Conservation (phyloP, 2,888 invertebrate genomes). For the Escarpia spicata region DNA sequence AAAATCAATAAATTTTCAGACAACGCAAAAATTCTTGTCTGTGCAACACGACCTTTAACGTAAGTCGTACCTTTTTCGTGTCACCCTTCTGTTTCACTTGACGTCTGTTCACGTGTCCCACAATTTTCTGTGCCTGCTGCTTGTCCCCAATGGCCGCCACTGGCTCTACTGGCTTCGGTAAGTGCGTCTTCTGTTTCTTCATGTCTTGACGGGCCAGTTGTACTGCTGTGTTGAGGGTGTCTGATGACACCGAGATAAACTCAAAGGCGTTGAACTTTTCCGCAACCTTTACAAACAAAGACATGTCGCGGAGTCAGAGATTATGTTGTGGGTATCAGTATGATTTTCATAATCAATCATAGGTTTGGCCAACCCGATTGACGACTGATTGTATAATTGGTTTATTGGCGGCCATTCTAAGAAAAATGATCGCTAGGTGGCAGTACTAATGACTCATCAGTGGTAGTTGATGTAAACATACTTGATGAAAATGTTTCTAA, state of each 20-base stretch:
- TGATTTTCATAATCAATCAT: too few species aligned
- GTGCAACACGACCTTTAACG: not conserved
- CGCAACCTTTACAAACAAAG: constrained; percentile 12
- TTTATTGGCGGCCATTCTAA: too few species aligned
- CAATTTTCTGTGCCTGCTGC: not conserved
- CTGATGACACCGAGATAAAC: not conserved
- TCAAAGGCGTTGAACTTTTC: constrained; percentile 5
- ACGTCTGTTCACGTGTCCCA: not conserved
- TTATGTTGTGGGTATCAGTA: too few species aligned
- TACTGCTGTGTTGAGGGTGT: not conserved
- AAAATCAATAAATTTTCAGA: too few species aligned
- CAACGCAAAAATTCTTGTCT: too few species aligned
- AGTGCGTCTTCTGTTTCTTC: not conserved
- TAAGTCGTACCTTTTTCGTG: not conserved
- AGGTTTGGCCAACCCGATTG: too few species aligned
- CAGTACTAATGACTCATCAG: too few species aligned
- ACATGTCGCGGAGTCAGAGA: not conserved
- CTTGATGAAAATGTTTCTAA: too few species aligned
- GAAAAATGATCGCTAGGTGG: too few species aligned
- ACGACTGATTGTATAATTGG: too few species aligned
- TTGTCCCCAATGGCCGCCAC: not conserved
- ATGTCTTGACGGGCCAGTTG: not conserved
- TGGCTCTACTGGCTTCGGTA: not conserved
- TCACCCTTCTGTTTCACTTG: not conserved
- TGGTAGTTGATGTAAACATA: too few species aligned